Conservation (phyloP, 1,140 invertebrate genomes). For the Trichonephila inaurata region DNA sequence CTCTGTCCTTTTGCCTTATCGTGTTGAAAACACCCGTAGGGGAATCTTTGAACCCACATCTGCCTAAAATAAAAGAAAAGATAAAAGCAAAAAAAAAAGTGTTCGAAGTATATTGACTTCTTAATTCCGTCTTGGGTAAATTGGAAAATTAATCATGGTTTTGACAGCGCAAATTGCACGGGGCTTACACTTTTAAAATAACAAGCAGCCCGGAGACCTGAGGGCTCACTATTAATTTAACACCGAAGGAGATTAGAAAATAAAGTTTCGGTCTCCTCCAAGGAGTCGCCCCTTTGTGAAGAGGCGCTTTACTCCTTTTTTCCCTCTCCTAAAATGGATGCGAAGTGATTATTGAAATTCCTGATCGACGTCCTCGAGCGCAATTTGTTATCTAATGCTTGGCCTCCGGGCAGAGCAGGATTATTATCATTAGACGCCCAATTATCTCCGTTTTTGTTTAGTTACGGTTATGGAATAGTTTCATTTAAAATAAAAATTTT, state of each 20-base stretch:
- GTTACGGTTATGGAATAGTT: not conserved
- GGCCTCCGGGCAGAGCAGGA: not conserved
- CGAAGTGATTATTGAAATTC: conserved; percentile 24
- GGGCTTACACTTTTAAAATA: conserved; percentile 23
- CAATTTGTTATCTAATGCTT: not conserved
- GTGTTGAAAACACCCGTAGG: too few relatives aligned
- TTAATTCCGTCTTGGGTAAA: not conserved
- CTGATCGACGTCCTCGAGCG: not conserved
- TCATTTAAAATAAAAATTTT: not conserved
- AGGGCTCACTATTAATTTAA: not conserved
- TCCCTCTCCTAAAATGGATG: not conserved
- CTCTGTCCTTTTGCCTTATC: too few relatives aligned
- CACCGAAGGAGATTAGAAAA: not conserved
- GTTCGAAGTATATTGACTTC: not conserved
- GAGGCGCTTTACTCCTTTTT: not conserved
- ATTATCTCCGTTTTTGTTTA: not conserved
- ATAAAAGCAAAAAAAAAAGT: not conserved
- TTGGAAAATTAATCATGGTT: conserved; percentile 62
- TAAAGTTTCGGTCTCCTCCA: not conserved
- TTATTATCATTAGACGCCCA: not conserved
- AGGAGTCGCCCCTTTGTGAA: not conserved
- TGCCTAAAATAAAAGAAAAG: too few relatives aligned
- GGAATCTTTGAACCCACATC: too few relatives aligned
- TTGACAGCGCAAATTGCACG: conserved; percentile 44
- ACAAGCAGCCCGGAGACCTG: not conserved